Conservation (phyloP, 92 coral and sea anemone genomes). For the Paragorgia papillata region DNA sequence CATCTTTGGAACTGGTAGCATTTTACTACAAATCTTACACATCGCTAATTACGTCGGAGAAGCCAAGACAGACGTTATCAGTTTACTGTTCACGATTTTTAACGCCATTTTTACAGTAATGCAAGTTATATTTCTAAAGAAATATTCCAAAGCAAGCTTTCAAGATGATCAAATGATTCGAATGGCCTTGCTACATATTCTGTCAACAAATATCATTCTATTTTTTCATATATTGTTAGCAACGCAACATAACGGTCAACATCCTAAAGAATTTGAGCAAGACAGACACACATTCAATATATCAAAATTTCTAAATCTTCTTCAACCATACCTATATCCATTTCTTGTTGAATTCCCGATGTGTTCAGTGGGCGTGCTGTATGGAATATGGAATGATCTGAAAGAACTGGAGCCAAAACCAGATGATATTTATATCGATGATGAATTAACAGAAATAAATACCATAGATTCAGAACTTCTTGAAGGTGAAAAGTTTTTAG, state of each 20-base stretch:
- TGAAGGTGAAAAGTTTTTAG: conserved; percentile 79
- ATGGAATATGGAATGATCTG: conserved; percentile 97
- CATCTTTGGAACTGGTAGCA: conserved; percentile 94
- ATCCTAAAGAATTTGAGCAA: conserved; percentile 50
- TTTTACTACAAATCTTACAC: conserved; percentile 85
- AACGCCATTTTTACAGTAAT: conserved; percentile 90
- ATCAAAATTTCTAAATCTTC: conserved; percentile 85
- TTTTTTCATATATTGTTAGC: conserved; percentile 95
- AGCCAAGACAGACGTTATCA: conserved; percentile 86
- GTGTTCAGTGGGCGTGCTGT: conserved; percentile 89
- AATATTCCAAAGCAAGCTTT: conserved; percentile 93
- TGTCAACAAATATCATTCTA: conserved; percentile 87
- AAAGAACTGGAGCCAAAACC: conserved; percentile 98
- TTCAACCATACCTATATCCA: conserved; percentile 92
- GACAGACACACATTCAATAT: conserved; percentile 76
- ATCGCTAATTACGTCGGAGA: conserved; percentile 91
- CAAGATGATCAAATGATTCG: conserved; percentile 93
- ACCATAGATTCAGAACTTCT: conserved; percentile 85
- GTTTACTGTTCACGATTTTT: conserved; percentile 86
- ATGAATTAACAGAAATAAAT: conserved; percentile 93
- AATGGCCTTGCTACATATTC: conserved; percentile 91
- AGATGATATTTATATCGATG: conserved; percentile 96
- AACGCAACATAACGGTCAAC: conserved; percentile 65
- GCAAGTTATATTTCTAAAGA: conserved; percentile 85
- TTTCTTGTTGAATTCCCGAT: conserved; percentile 93